Conservation (phyloP, 2,888 invertebrate genomes). For the Brenthis ino region DNA sequence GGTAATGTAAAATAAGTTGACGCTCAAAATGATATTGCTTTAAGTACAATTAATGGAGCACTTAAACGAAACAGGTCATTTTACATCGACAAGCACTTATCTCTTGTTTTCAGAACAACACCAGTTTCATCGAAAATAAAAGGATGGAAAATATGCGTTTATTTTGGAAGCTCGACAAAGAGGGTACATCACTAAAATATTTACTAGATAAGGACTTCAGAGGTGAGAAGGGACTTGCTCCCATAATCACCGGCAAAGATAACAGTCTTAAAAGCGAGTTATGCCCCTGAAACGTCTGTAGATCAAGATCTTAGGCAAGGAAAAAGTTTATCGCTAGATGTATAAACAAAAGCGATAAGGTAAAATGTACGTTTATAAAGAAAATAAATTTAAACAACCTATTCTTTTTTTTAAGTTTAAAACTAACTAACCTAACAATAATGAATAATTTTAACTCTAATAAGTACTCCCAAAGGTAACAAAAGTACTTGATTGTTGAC, state of each 20-base stretch:
- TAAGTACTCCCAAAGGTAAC: conserved; percentile 7
- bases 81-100: conserved; percentile 46
- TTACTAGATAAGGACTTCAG: conserved; percentile 33
- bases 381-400: conserved; percentile 1
- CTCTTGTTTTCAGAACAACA: conserved; percentile 35
- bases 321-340: conserved; percentile 25
- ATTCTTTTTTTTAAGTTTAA: neutral
- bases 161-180: conserved; percentile 31
- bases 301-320: conserved; percentile 21
- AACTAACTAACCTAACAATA: conserved; percentile 1
- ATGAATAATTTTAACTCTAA: conserved; percentile 14
- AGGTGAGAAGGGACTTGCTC: conserved; percentile 34
- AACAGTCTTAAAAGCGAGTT: conserved; percentile 35
- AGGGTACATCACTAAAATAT: conserved; percentile 34
- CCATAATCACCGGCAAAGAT: conserved; percentile 34
- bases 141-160: conserved; percentile 25
- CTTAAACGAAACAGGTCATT: conserved; percentile 46
- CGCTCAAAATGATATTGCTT: conserved; percentile 31
- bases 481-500: neutral
- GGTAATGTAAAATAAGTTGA: conserved; percentile 26
- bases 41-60: conserved; percentile 36
- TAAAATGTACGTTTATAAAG: conserved; percentile 2
- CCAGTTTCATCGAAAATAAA: conserved; percentile 34
- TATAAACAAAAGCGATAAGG: conserved; percentile 20
- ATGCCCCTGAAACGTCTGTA: conserved; percentile 28